Base-by-base conservation (phyloP, 1,140 invertebrate species). In the Sminthurinus signatus region DNA sequence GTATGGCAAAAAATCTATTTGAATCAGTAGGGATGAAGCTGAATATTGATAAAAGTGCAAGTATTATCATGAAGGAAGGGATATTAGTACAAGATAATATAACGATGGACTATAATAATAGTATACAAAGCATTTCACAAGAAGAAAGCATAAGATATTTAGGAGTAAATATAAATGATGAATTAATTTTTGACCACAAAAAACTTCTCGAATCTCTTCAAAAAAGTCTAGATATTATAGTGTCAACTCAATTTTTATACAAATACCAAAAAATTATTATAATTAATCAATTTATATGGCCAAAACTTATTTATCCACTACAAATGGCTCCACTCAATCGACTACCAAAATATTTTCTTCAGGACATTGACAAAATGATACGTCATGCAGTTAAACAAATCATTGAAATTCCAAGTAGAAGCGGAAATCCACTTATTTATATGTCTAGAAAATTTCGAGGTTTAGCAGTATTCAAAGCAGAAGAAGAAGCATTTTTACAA, bases 401-500 rank as follows among this genome's bases (percentile, higher is more conserved):
- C 0, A 8, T 56, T 1, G 17, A 1, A 3, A 8, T 56, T 21
- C 54, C 56, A 28, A 25, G 25, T 59, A 23, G 19, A 10, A 44
- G 21, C 12, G 12, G 39, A 3, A 44, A 25, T 10, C 12, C 2
- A 25, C 14, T 43, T 4, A 1, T 59, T 0, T 59, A 59, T 15
- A 44, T 42, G 0, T 2, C 1, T n/a, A 5, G 12, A 1, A 44
- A 46, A 10, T 3, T 32, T 0, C 43, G 44, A 46, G 56, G 39
- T 27, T 15, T 59, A 2, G 56, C 21, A 19, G 15, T 59, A 3
- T 32, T 59, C 2, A 12, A 21, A 2, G 19, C 56, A 28, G 8
- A 2, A 29, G 43, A 42, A 42, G 56, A 59, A 59, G 56, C 56
- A 14, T 44, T 31, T 3, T 1, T 59, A 15, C 56, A 59, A 46